phyloP scores from a whole-genome alignment of 2,113 vertebrate genomes.

The Cyphomyrus plagiostoma region DNA sequence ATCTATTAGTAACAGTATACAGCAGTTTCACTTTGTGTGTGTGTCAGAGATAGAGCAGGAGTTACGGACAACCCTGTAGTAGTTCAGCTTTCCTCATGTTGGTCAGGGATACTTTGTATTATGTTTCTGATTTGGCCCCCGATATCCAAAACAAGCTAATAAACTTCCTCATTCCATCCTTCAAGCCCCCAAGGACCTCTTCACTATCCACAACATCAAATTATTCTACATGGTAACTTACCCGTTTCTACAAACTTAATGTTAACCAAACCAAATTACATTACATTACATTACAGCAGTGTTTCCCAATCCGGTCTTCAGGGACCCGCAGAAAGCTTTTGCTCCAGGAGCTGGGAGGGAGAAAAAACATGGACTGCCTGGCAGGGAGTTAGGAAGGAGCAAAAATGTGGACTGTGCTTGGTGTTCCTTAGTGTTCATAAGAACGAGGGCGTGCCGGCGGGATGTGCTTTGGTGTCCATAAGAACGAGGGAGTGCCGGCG shows the following conservation, averaged over 20 bases:
- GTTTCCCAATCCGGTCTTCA: background rate
- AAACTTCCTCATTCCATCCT: background rate
- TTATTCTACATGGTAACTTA: background rate
- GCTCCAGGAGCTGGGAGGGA: background rate
- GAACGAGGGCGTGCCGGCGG: background rate
- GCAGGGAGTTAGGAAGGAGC: background rate
- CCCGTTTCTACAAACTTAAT: background rate
- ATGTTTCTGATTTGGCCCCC: background rate
- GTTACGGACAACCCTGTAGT: background rate
- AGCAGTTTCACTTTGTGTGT: background rate
- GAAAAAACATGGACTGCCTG: background rate
- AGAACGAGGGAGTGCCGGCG: background rate
- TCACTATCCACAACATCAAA: background rate
- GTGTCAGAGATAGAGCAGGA: background rate
- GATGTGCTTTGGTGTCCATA: background rate
- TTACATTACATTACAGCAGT: background rate
- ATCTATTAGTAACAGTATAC: background rate
- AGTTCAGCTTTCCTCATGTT: background rate
- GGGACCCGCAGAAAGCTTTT: background rate
- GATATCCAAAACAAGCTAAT: background rate
- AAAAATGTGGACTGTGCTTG: background rate
- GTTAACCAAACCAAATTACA: background rate
- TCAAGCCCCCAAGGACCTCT: background rate
- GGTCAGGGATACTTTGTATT: background rate
- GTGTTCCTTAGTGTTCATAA: background rate